phyloP scores from a whole-genome alignment of 1,140 invertebrate species.

The Andricus grossulariae region DNA sequence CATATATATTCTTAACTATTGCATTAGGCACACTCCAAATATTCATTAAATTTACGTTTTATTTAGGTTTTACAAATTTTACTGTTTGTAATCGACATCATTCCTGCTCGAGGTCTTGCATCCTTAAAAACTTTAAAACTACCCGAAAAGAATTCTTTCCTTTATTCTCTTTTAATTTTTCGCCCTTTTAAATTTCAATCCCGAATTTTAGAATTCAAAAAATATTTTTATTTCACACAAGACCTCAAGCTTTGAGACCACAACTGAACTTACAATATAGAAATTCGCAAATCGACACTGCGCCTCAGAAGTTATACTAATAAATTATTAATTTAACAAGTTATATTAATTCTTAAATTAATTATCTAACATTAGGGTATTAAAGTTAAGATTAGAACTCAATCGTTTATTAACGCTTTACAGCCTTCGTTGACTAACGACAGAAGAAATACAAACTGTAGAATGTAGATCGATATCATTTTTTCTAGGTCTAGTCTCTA shows the following conservation, averaged over 20 bases:
- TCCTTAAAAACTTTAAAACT: neutral
- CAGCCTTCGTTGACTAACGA: conserved; percentile 9
- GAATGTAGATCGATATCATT: neutral
- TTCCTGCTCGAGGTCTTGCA: neutral
- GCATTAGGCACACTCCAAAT: conserved; percentile 66
- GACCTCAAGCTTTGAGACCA: conserved; percentile 12
- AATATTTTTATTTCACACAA: conserved; percentile 27
- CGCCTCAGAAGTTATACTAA: conserved; percentile 39
- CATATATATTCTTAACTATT: conserved; percentile 48
- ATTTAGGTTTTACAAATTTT: conserved; percentile 43
- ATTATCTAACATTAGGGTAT: neutral
- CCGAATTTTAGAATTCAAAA: conserved; percentile 25
- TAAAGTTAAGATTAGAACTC: neutral
- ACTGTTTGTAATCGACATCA: conserved; percentile 35
- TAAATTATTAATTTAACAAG: conserved; percentile 31
- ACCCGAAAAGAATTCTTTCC: neutral
- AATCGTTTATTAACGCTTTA: conserved; percentile 1
- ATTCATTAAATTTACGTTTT: conserved; percentile 42
- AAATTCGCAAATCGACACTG: conserved; percentile 48
- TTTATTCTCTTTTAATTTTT: conserved; percentile 34
- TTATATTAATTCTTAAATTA: conserved; percentile 31
- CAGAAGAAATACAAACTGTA: neutral
- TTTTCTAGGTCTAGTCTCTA: conserved; percentile 22
- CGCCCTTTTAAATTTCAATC: neutral
- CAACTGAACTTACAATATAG: conserved; percentile 43